Base-by-base conservation (phyloP, 2,797 vertebrate genomes). In the Amazona ochrocephala region DNA sequence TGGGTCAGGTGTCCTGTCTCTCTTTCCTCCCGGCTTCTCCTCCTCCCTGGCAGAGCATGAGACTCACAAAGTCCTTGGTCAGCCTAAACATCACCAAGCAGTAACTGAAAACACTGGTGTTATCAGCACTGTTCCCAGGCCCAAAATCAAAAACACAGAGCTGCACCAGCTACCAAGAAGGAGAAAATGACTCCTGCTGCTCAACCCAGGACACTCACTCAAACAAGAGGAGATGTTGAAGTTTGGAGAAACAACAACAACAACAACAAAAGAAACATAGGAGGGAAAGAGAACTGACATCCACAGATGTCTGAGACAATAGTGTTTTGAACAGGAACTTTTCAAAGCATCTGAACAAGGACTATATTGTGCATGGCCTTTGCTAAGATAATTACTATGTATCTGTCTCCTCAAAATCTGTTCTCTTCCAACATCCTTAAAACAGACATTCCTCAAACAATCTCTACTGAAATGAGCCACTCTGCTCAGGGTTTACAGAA, bases 201-300 rank as follows among this genome's bases (percentile, higher is more conserved):
- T 37, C 37, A 37, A 37, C 37, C 37, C 37, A 10, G 37, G 37
- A 37, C 37, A 37, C 11, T 84, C 14, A 27, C 16, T 66, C 26
- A 86, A 75, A 37, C 7, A 64, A 32, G 30, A 78, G 12, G 6
- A 90, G 15, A 48, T 44, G 15, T 4, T 74, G 16, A 82, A 71
- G 5, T 45, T 66, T 2, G 3, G 26, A 83, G 14, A 24, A 64
- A 2, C 2, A 3, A 48, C 18, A 9, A 5, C 4, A 26, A 34
- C 56, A 41, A 41, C 13, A 41, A 41, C 13, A 41, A 41, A 51
- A 60, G 5, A 34, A 18, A 27, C 1, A 27, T 7, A 32, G 9
- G 11, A 84, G 26, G 18, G 19, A 67, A 91, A 78, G 30, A 32
- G 71, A 84, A n/a, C 13, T 5, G 62, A 29, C 9, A 48, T 29